A percentile compares a stretch with the other conserved stretches of the same genome.
These are phyloP conservation scores for Hydropsyche betteni DNA, from an alignment of 2,888 invertebrate species.

Conservation along the genomic window DNA sequence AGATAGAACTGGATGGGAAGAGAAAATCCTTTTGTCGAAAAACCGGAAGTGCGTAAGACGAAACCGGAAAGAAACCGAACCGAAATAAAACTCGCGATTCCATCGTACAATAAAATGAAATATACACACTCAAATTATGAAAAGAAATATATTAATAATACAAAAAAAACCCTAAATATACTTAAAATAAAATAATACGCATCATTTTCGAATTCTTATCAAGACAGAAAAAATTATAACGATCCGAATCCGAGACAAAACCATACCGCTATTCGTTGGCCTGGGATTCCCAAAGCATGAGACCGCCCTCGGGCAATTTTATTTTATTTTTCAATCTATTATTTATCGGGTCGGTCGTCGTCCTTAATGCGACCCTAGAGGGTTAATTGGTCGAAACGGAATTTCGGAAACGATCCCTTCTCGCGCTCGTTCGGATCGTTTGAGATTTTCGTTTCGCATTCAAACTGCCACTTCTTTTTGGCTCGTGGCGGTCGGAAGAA, in stretches of 20 bases:
- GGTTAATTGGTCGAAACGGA: conserved; percentile 27
- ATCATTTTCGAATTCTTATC: no score
- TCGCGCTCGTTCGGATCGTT: conserved; percentile 15
- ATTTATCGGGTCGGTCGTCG: no score
- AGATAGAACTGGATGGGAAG: no score
- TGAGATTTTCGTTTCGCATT: conserved; percentile 33
- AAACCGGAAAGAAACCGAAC: conserved; percentile 11
- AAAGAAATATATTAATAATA: no score
- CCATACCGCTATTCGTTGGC: no score
- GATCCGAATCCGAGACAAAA: no score
- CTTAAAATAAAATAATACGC: no score
- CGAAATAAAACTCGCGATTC: neutral
- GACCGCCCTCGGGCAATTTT: no score
- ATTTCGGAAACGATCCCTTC: conserved; percentile 23
- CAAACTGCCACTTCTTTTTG: conserved; percentile 24
- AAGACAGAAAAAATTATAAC: no score
- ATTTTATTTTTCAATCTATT: no score
- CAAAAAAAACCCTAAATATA: no score
- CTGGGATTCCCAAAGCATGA: no score
- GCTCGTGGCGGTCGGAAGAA: neutral
- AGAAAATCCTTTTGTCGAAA: conserved; percentile 11
- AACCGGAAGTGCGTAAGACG: conserved; percentile 11
- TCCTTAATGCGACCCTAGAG: conserved; percentile 13
- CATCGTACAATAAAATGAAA: neutral
- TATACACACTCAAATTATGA: neutral